Conservation (phyloP, 1,140 invertebrate species). For the Ooceraea biroi region DNA sequence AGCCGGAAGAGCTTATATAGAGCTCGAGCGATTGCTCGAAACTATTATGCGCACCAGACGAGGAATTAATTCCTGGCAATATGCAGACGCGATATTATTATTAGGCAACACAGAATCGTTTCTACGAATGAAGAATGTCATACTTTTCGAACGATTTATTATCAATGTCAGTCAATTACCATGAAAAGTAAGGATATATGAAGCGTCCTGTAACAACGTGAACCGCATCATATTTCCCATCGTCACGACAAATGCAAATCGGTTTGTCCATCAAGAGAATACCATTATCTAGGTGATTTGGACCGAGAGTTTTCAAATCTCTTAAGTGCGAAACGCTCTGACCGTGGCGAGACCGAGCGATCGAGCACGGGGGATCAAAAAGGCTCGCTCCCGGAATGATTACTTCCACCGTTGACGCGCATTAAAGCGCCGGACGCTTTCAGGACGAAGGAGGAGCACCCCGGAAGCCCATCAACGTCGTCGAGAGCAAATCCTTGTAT, state of each 20-base stretch:
- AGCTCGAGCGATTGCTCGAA: no score
- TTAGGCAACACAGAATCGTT: no score
- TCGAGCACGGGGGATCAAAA: not conserved
- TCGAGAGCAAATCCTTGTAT: slow-evolving; percentile 72
- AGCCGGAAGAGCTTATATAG: not conserved
- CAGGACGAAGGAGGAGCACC: slow-evolving; percentile 35
- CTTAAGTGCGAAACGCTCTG: not conserved
- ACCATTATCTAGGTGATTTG: not conserved
- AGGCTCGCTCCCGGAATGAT: slow-evolving; percentile 31
- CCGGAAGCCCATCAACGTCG: slow-evolving; percentile 71
- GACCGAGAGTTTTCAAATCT: slow-evolving; percentile 11
- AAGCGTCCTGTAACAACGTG: no score
- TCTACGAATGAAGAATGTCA: no score
- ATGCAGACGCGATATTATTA: no score
- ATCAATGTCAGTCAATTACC: no score
- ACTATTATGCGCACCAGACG: no score
- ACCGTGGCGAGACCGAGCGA: not conserved
- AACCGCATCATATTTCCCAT: not conserved
- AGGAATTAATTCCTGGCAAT: no score
- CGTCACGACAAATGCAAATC: not conserved
- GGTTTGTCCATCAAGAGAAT: not conserved
- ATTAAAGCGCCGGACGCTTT: slow-evolving; percentile 42
- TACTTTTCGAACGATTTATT: no score
- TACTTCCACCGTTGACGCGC: slow-evolving; percentile 37
- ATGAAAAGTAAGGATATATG: no score